Percentiles rank a stretch among this genome's conserved stretches.
These are phyloP conservation scores for Calephelis virginiensis DNA, from an alignment of 1,140 invertebrate genomes.

Conservation along the genomic window DNA sequence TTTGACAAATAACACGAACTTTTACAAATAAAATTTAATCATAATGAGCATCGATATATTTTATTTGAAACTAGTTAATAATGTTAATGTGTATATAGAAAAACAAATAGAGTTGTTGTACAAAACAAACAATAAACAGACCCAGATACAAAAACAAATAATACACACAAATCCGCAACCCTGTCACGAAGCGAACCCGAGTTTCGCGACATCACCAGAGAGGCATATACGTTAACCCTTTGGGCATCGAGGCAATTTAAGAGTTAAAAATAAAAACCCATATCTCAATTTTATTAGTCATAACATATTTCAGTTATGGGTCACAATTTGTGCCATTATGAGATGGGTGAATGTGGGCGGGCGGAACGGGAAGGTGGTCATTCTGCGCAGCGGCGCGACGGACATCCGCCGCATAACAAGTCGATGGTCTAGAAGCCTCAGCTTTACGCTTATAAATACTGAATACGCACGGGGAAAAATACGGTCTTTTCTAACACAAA, in stretches of 20 bases:
- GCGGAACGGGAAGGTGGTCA: constrained; percentile 72
- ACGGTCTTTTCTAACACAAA: not conserved
- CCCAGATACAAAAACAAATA: too few relatives aligned
- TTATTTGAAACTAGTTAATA: too few relatives aligned
- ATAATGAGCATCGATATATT: too few relatives aligned
- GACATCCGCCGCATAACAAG: constrained; percentile 77
- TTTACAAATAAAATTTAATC: too few relatives aligned
- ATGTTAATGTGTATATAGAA: too few relatives aligned
- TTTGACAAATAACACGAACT: too few relatives aligned
- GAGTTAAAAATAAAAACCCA: constrained; percentile 6
- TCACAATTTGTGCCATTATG: constrained; percentile 39
- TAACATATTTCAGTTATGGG: constrained; percentile 17
- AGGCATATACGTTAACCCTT: too few relatives aligned
- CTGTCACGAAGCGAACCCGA: too few relatives aligned
- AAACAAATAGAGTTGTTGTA: too few relatives aligned
- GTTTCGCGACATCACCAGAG: too few relatives aligned
- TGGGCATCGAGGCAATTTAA: not conserved
- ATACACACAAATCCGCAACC: too few relatives aligned
- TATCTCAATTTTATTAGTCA: constrained; percentile 14
- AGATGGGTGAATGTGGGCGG: constrained; percentile 36
- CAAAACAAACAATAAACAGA: too few relatives aligned
- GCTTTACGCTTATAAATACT: constrained; percentile 13
- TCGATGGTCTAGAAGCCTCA: constrained; percentile 50
- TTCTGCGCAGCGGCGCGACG: constrained; percentile 71
- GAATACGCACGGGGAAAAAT: constrained; percentile 14